Evolutionary conservation across 2,797 vertebrate genomes (phyloP).

Genomic region (Helarctos malayanus): DNA sequence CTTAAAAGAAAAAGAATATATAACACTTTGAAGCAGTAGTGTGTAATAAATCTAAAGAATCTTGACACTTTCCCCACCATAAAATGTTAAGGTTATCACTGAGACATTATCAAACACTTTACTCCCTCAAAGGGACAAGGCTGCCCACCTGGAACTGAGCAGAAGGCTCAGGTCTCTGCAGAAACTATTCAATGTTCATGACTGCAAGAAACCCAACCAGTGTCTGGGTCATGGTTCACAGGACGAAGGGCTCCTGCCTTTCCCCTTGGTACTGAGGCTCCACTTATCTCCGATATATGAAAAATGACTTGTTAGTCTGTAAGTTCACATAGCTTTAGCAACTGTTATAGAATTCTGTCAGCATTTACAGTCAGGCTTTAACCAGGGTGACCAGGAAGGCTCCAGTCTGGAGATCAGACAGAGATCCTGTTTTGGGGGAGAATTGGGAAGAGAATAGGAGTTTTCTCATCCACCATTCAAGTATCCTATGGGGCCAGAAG

Average conservation of each 20-base stretch:
- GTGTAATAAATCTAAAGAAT: background rate
- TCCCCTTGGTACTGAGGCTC: background rate
- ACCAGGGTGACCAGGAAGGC: background rate
- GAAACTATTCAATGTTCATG: background rate
- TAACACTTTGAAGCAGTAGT: background rate
- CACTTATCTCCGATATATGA: conserved; percentile 13
- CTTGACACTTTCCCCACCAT: background rate
- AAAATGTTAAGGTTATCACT: background rate
- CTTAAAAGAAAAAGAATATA: background rate
- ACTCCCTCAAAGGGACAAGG: background rate
- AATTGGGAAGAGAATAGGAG: background rate
- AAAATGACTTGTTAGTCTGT: conserved; percentile 60
- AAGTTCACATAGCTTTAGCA: conserved; percentile 32
- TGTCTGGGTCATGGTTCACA: background rate
- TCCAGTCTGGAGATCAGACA: background rate
- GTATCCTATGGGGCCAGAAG: background rate
- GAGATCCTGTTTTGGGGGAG: conserved; percentile 1
- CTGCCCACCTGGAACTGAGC: background rate
- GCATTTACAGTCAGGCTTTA: conserved; percentile 10
- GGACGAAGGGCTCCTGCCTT: background rate
- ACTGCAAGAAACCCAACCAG: background rate
- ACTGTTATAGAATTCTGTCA: conserved; percentile 58
- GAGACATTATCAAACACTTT: background rate
- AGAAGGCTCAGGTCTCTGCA: background rate
- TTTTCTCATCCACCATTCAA: background rate